A percentile compares a stretch with the other conserved stretches of the same genome.
Conservation (phyloP, 2,888 invertebrate species). For the Parnassius orleans region DNA sequence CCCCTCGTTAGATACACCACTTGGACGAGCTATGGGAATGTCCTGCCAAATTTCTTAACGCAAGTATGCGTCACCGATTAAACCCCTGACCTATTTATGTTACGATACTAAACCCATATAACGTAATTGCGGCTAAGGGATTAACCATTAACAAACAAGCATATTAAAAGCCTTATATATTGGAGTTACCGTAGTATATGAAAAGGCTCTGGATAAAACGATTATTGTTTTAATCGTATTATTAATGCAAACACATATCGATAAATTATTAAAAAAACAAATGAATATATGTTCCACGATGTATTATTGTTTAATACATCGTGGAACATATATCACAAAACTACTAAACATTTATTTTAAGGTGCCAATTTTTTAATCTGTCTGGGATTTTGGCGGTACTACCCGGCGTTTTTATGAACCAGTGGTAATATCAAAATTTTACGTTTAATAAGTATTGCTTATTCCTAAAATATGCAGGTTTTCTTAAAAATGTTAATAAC, state of each 20-base stretch:
- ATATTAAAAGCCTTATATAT: constrained; percentile 21
- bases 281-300: too few species aligned
- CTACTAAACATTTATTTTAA: too few species aligned
- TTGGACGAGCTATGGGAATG: constrained; percentile 58
- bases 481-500: too few species aligned
- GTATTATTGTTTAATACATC: too few species aligned
- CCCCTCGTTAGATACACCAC: constrained; percentile 61
- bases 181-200: neutral
- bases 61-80: constrained; percentile 54
- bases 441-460: too few species aligned
- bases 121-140: constrained; percentile 23
- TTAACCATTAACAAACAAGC: constrained; percentile 19
- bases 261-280: too few species aligned
- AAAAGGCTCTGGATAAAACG: constrained; percentile 6
- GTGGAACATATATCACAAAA: too few species aligned
- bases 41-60: constrained; percentile 67
- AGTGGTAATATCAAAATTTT: too few species aligned
- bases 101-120: constrained; percentile 26
- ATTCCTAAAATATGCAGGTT: too few species aligned
- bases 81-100: constrained; percentile 50
- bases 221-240: constrained; percentile 6
- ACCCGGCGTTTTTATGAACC: too few species aligned
- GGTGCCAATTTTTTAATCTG: too few species aligned
- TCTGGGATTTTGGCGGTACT: too few species aligned
- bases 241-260: neutral